These are phyloP conservation scores for Rafetus swinhoei DNA, from an alignment of 2,113 vertebrate genomes.

Conservation along the genomic window DNA sequence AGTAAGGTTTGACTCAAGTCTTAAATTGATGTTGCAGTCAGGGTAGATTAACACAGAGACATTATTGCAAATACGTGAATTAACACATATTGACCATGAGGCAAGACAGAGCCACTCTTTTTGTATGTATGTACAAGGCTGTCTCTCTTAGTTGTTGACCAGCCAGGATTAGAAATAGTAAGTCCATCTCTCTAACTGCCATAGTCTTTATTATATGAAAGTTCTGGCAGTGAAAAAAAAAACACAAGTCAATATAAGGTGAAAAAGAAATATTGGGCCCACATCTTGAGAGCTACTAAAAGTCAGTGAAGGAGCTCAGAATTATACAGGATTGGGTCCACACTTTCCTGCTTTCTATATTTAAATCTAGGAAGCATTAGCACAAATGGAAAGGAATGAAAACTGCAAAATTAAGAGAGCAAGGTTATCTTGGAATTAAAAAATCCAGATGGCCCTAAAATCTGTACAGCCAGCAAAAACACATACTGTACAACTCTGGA, in stretches of 20 bases:
- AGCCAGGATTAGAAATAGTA: neutral
- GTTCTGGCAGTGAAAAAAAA: neutral
- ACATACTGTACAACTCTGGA: constrained; percentile 30
- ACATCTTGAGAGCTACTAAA: neutral
- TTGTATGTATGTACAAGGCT: neutral
- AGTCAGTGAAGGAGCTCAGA: neutral
- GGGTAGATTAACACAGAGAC: neutral
- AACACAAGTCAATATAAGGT: neutral
- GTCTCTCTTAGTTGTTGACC: neutral
- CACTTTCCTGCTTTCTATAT: neutral
- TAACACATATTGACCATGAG: neutral
- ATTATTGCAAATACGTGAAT: neutral
- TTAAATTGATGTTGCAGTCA: neutral
- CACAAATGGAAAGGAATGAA: neutral
- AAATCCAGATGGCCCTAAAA: neutral
- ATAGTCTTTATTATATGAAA: neutral
- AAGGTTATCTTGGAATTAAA: neutral
- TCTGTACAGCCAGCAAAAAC: constrained; percentile 40
- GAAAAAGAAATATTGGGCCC: neutral
- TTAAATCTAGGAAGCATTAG: neutral
- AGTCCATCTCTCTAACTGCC: neutral
- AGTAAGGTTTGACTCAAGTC: neutral
- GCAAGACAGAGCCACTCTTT: neutral
- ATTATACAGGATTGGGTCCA: neutral
- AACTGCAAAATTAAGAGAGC: neutral